Evolutionary conservation across 2,888 invertebrate genomes (phyloP).

Genomic region (Epicampocera succincta): DNA sequence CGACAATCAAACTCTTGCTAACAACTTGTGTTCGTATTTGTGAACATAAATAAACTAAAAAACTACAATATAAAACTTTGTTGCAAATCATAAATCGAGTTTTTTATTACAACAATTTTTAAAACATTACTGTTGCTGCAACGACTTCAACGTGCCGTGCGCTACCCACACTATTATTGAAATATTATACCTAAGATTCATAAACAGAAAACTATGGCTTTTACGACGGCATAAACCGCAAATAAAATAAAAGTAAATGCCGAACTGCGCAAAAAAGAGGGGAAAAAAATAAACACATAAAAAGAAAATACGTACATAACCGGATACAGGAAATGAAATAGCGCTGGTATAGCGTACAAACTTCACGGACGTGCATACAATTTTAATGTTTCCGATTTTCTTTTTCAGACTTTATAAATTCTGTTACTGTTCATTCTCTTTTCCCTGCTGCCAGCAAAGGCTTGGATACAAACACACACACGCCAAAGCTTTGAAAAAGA

Average conservation of each 20-base stretch:
- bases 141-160: too few relatives aligned
- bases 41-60: too few relatives aligned
- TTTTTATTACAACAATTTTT: too few relatives aligned
- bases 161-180: too few relatives aligned
- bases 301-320: constrained; percentile 47
- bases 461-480: constrained; percentile 1
- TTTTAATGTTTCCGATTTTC: constrained; percentile 70
- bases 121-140: too few relatives aligned
- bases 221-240: neutral
- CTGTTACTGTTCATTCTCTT: constrained; percentile 72
- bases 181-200: too few relatives aligned
- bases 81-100: too few relatives aligned
- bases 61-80: too few relatives aligned
- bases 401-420: constrained; percentile 68
- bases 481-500: neutral
- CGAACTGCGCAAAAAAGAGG: neutral
- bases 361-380: constrained; percentile 70
- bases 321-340: constrained; percentile 63
- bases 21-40: too few relatives aligned
- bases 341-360: constrained; percentile 64
- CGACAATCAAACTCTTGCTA: too few relatives aligned
- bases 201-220: neutral
- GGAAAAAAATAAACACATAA: neutral
- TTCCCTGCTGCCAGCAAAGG: neutral
- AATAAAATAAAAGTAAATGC: neutral